Conservation (phyloP, 2,113 vertebrate species). For the Dipodomys spectabilis region DNA sequence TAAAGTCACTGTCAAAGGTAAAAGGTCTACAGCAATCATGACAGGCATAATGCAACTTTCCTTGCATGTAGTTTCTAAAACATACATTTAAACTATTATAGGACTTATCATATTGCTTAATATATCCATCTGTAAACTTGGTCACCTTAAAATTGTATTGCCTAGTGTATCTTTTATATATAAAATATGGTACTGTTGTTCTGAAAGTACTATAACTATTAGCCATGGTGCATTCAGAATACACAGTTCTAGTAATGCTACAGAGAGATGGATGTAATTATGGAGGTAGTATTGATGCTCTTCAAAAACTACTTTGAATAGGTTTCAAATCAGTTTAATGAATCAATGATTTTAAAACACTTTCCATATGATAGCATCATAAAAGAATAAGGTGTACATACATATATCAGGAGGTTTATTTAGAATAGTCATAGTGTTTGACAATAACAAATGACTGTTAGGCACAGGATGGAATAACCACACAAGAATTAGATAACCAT, state of each 20-base stretch:
- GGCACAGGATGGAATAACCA: background rate
- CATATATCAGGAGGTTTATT: background rate
- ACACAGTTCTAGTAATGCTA: no score
- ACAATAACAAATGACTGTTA: background rate
- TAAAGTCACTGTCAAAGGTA: constrained; percentile 98
- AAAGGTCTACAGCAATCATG: background rate
- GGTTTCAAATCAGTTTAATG: background rate
- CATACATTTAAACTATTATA: no score
- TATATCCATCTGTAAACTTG: background rate
- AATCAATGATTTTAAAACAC: background rate
- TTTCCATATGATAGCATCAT: background rate
- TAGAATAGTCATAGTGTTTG: background rate
- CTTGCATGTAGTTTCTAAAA: background rate
- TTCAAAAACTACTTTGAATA: background rate
- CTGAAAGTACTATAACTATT: no score
- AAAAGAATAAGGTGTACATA: background rate
- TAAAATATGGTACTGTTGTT: no score
- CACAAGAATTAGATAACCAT: background rate
- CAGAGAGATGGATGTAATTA: background rate
- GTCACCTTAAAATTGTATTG: background rate
- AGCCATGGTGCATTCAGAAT: no score
- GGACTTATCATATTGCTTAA: background rate
- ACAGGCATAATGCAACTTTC: background rate
- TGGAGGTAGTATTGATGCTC: background rate
- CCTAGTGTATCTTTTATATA: background rate